Percentiles rank a stretch among this genome's conserved stretches.
phyloP scores from a whole-genome alignment of 2,797 vertebrate species.

The Gymnoscopelus microlampas region DNA sequence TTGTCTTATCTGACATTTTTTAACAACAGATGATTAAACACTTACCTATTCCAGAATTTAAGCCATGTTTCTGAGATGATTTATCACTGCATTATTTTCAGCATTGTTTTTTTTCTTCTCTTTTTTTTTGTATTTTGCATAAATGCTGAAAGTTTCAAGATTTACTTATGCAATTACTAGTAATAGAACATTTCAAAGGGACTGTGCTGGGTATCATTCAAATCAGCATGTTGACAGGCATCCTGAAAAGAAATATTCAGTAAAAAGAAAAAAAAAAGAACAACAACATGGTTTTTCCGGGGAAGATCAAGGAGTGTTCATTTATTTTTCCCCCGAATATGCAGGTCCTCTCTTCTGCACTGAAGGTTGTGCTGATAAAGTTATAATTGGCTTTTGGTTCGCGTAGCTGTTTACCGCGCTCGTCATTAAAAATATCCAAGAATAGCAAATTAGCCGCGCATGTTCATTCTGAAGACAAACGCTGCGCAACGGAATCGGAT shows the following conservation, averaged over 20 bases:
- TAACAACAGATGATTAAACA: constrained; percentile 29
- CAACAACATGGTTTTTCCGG: constrained; percentile 45
- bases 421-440: constrained; percentile 86
- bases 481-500: constrained; percentile 63
- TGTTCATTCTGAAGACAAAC: constrained; percentile 81
- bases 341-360: constrained; percentile 59
- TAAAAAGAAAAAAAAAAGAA: constrained; percentile 44
- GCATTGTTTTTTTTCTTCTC: constrained; percentile 5
- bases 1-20: constrained; percentile 26
- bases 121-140: constrained; percentile 37
- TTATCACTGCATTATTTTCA: constrained; percentile 31
- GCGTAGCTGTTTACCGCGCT: constrained; percentile 75
- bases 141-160: constrained; percentile 59
- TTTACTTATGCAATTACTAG: constrained; percentile 59
- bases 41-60: not conserved
- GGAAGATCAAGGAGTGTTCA: constrained; percentile 80
- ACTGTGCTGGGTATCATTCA: constrained; percentile 65
- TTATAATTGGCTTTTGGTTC: constrained; percentile 84
- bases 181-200: constrained; percentile 61
- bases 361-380: constrained; percentile 72
- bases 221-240: constrained; percentile 76
- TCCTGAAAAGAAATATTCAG: constrained; percentile 60
- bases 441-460: constrained; percentile 83
- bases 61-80: not conserved
- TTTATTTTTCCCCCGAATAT: constrained; percentile 57